A percentile compares a stretch with the other conserved stretches of the same genome.
These are phyloP conservation scores for Pluvianellus socialis DNA, from an alignment of 2,113 vertebrate genomes.

Conservation along the genomic window DNA sequence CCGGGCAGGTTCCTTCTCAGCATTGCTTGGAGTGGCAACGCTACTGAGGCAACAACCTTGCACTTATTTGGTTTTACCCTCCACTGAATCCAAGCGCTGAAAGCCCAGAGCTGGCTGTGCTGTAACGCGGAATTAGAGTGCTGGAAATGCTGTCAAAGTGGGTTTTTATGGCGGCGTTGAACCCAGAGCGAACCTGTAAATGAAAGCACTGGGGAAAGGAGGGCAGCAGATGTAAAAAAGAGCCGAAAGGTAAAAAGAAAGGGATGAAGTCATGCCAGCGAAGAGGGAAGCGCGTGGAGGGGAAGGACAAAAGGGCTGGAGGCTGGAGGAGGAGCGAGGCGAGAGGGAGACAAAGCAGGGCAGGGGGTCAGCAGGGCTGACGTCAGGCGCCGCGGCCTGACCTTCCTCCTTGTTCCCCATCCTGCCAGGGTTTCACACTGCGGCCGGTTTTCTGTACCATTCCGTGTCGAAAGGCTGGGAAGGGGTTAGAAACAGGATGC, in stretches of 20 bases:
- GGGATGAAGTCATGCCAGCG: background rate
- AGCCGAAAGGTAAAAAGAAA: background rate
- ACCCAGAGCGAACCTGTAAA: background rate
- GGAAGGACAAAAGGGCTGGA: background rate
- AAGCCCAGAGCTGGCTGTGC: background rate
- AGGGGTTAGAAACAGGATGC: accelerated
- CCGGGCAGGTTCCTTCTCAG: background rate
- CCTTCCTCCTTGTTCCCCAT: background rate
- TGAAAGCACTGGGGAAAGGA: background rate
- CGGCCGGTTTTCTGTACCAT: background rate
- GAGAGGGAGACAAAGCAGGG: background rate
- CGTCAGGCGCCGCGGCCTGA: background rate
- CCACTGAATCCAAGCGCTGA: background rate
- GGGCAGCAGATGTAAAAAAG: background rate
- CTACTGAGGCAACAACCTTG: background rate
- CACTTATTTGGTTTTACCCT: background rate
- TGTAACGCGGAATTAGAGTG: background rate
- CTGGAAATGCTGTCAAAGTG: background rate
- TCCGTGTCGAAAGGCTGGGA: background rate
- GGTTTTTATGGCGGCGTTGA: background rate
- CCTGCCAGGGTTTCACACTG: accelerated
- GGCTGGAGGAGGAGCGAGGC: background rate
- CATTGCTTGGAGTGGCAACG: background rate
- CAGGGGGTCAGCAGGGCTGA: background rate
- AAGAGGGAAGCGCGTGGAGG: background rate